phyloP scores from a whole-genome alignment of 2,888 invertebrate genomes.

The Habroteleia sp. region DNA sequence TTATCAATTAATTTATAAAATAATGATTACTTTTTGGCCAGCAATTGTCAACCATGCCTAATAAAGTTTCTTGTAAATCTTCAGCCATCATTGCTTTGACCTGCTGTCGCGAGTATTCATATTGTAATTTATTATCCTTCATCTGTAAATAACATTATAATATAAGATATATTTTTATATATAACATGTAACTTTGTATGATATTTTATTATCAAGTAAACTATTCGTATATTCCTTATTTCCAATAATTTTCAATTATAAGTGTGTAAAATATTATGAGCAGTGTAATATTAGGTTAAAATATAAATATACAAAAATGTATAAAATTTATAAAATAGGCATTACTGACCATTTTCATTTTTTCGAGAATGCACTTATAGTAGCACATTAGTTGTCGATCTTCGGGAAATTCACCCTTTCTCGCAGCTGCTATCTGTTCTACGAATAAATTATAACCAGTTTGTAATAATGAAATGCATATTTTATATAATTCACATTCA shows the following conservation, averaged over 20 bases:
- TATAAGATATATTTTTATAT: no score
- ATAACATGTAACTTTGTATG: no score
- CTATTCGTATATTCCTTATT: no score
- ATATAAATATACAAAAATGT: no score
- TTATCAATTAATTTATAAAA: no score
- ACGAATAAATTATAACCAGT: not conserved
- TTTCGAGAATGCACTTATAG: slow-evolving; percentile 82
- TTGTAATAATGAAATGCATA: not conserved
- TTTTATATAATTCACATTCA: no score
- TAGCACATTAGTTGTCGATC: slow-evolving; percentile 81
- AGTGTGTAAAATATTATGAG: no score
- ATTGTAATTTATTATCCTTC: slow-evolving; percentile 6
- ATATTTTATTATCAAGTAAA: no score
- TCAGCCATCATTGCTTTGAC: slow-evolving; percentile 4
- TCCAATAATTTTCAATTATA: no score
- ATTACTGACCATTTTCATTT: slow-evolving; percentile 83
- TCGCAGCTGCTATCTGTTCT: not conserved
- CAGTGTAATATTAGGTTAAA: no score
- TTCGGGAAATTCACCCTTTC: slow-evolving; percentile 65
- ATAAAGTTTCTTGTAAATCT: not conserved
- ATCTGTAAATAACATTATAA: no score
- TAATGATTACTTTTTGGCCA: slow-evolving; percentile 1
- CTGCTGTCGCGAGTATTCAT: not conserved
- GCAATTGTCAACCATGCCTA: not conserved
- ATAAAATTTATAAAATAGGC: no score